Evolutionary conservation across 2,888 invertebrate genomes (phyloP).

Genomic region (Sesia bembeciformis): DNA sequence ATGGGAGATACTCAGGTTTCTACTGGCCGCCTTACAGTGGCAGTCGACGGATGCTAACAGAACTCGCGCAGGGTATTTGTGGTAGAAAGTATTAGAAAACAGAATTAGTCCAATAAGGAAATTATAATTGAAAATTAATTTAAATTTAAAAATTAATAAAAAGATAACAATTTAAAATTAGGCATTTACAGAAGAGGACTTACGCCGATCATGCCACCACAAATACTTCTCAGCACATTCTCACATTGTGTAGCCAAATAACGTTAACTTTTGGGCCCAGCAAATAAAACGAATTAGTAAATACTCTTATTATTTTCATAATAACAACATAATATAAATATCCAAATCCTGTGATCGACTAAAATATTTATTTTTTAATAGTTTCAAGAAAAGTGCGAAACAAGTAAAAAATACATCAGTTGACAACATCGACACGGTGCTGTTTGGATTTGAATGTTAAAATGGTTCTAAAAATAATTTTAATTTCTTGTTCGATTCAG

Average conservation of each 20-base stretch:
- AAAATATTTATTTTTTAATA: neutral
- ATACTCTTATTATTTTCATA: neutral
- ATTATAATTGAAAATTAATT: too few relatives aligned
- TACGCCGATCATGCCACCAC: constrained; percentile 43
- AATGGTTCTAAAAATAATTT: too few relatives aligned
- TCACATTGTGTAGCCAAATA: constrained; percentile 38
- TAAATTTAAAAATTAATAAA: too few relatives aligned
- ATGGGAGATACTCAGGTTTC: constrained; percentile 2
- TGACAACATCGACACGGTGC: constrained; percentile 33
- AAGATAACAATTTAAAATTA: too few relatives aligned
- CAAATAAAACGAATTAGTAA: constrained; percentile 23
- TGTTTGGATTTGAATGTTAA: constrained; percentile 41
- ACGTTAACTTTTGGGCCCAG: constrained; percentile 17
- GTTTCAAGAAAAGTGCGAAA: constrained; percentile 14
- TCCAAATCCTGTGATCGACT: neutral
- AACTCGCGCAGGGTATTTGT: constrained; percentile 10
- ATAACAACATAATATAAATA: neutral
- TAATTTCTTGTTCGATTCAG: too few relatives aligned
- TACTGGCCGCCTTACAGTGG: neutral
- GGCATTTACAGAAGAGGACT: neutral
- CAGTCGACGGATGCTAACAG: neutral
- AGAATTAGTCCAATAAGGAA: too few relatives aligned
- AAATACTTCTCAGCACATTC: constrained; percentile 48
- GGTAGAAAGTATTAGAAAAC: constrained; percentile 8
- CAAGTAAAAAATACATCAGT: constrained; percentile 26